phyloP scores from a whole-genome alignment of 2,888 invertebrate genomes.

The Sisyra nigra region DNA sequence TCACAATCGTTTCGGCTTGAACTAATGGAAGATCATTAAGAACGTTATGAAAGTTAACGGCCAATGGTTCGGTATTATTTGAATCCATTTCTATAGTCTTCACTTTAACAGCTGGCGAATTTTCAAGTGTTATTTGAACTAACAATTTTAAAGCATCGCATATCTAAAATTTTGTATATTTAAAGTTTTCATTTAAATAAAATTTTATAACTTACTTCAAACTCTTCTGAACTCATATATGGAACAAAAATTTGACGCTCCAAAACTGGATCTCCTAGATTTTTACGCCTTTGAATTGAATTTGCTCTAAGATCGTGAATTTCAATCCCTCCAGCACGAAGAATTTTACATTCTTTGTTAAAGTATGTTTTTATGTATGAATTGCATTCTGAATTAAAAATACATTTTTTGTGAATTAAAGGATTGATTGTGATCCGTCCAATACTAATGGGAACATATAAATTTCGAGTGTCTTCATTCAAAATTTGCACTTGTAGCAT shows the following conservation, averaged over 20 bases:
- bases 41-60: slow-evolving; percentile 37
- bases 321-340: slow-evolving; percentile 37
- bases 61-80: slow-evolving; percentile 28
- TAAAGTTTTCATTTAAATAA: no score
- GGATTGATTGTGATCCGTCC: slow-evolving; percentile 38
- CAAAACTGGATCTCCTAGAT: slow-evolving; percentile 32
- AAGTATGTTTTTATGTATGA: slow-evolving; percentile 22
- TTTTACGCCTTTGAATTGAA: slow-evolving; percentile 30
- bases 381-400: background rate
- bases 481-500: slow-evolving; percentile 46
- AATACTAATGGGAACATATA: slow-evolving; percentile 41
- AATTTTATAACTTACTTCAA: no score
- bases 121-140: slow-evolving; percentile 59
- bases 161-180: background rate
- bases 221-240: slow-evolving; percentile 21
- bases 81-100: slow-evolving; percentile 32
- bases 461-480: slow-evolving; percentile 24
- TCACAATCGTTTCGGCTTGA: slow-evolving; percentile 44
- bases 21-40: slow-evolving; percentile 52
- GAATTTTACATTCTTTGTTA: slow-evolving; percentile 23
- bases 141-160: slow-evolving; percentile 33
- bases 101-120: slow-evolving; percentile 42
- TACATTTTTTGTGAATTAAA: slow-evolving; percentile 21
- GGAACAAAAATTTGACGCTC: slow-evolving; percentile 39
- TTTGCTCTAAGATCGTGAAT: slow-evolving; percentile 40